Percentiles rank a stretch among this genome's conserved stretches.
Evolutionary conservation across 2,113 vertebrate species (phyloP).

Genomic region (Vulpes vulpes): DNA sequence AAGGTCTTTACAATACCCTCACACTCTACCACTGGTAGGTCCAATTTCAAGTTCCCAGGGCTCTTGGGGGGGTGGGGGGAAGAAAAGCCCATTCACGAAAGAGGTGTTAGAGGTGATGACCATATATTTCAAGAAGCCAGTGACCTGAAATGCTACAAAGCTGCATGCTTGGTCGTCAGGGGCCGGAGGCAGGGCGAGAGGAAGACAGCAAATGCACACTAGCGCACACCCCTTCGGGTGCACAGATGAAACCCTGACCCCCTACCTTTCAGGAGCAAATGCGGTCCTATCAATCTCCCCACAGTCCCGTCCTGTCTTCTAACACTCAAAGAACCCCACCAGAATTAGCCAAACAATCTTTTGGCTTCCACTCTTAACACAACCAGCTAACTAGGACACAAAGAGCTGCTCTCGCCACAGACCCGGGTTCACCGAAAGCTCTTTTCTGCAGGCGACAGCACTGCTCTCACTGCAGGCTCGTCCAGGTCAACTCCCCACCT

Average conservation of each 20-base stretch:
- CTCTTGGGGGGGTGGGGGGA: too few species aligned
- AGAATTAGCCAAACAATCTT: background rate
- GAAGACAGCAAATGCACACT: background rate
- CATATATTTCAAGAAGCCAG: background rate
- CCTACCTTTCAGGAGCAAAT: background rate
- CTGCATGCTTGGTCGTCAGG: background rate
- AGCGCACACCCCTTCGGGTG: too few species aligned
- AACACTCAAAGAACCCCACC: background rate
- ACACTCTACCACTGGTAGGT: background rate
- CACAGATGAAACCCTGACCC: background rate
- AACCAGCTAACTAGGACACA: background rate
- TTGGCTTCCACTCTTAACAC: background rate
- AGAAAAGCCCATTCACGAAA: background rate
- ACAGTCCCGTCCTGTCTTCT: background rate
- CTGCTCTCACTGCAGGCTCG: background rate
- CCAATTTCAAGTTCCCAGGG: constrained; percentile 44
- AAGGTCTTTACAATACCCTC: background rate
- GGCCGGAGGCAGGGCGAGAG: background rate
- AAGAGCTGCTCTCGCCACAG: background rate
- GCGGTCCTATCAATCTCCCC: background rate
- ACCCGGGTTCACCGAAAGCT: background rate
- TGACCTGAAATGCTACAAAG: background rate
- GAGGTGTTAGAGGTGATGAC: background rate
- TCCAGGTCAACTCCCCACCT: background rate
- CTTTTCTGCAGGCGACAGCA: background rate